These are phyloP conservation scores for Sinopyrophorus schimmeli DNA, from an alignment of 2,888 invertebrate species.

Conservation along the genomic window DNA sequence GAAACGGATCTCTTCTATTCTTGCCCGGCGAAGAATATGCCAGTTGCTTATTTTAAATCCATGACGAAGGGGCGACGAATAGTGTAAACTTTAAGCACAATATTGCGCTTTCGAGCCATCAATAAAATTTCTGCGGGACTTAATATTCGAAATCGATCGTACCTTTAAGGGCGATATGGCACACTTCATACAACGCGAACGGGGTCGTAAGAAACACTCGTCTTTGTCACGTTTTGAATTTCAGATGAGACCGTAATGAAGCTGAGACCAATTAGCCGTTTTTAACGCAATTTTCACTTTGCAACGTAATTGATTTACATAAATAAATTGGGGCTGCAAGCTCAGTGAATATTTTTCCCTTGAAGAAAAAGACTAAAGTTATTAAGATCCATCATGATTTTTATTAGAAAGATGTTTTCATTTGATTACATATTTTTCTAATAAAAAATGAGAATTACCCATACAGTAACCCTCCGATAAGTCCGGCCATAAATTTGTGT, in stretches of 20 bases:
- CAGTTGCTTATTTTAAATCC: constrained; percentile 4
- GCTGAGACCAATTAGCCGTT: constrained; percentile 28
- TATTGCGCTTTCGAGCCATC: constrained; percentile 2
- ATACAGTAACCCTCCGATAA: no score
- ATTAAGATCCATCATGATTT: no score
- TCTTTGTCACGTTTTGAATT: constrained; percentile 27
- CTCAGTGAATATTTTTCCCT: no score
- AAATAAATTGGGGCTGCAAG: no score
- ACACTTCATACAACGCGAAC: constrained; percentile 18
- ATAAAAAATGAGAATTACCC: no score
- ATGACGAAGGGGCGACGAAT: no score
- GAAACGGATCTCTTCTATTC: constrained; percentile 24
- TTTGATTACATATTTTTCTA: no score
- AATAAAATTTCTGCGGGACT: constrained; percentile 13
- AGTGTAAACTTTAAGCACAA: no score
- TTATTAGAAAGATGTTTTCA: no score
- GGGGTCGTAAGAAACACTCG: constrained; percentile 29
- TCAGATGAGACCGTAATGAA: constrained; percentile 24
- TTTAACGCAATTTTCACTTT: constrained; percentile 27
- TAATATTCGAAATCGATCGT: constrained; percentile 26
- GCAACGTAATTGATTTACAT: constrained; percentile 20
- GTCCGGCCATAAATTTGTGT: no score
- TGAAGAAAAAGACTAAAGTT: no score
- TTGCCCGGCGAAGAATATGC: constrained; percentile 15
- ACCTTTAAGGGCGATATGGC: constrained; percentile 16